phyloP scores from a whole-genome alignment of 2,113 vertebrate species.

The Chaenocephalus aceratus region DNA sequence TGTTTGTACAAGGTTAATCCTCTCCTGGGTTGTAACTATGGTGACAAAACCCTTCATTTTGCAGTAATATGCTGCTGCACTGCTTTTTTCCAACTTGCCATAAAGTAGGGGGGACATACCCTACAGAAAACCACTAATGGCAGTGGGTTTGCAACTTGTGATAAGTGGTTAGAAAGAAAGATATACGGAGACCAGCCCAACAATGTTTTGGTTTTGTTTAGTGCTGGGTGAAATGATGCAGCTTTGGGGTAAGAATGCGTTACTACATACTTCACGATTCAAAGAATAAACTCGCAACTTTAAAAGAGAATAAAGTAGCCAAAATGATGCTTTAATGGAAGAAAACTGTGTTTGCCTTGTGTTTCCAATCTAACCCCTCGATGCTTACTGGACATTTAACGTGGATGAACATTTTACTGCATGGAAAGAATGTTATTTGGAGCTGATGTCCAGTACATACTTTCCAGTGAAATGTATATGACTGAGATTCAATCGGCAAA shows the following conservation, averaged over 20 bases:
- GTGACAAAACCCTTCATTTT: conserved; percentile 76
- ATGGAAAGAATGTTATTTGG: conserved; percentile 68
- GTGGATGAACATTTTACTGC: conserved; percentile 52
- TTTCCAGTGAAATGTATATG: conserved; percentile 67
- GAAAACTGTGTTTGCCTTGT: conserved; percentile 16
- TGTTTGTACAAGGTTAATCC: conserved; percentile 76
- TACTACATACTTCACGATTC: conserved; percentile 52
- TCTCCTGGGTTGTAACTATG: conserved; percentile 73
- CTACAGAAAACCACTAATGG: conserved; percentile 82
- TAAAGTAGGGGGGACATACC: conserved; percentile 80
- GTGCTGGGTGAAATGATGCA: conserved; percentile 67
- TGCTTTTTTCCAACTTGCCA: conserved; percentile 73
- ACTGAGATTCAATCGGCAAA: conserved; percentile 72
- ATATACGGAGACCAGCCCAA: conserved; percentile 81
- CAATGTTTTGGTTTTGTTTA: conserved; percentile 80
- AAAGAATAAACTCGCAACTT: conserved; percentile 59
- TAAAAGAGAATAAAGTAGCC: conserved; percentile 25
- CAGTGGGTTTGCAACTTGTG: conserved; percentile 79
- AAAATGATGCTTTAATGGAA: conserved; percentile 6
- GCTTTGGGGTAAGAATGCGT: conserved; percentile 54
- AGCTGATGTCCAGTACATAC: conserved; percentile 64
- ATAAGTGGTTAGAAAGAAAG: conserved; percentile 79
- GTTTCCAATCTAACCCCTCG: conserved; percentile 53
- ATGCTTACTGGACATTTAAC: conserved; percentile 45
- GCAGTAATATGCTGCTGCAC: conserved; percentile 73